Percentiles rank a stretch among this genome's conserved stretches.
Evolutionary conservation across 1,140 invertebrate species (phyloP).

Genomic region (Riptortus pedestris): DNA sequence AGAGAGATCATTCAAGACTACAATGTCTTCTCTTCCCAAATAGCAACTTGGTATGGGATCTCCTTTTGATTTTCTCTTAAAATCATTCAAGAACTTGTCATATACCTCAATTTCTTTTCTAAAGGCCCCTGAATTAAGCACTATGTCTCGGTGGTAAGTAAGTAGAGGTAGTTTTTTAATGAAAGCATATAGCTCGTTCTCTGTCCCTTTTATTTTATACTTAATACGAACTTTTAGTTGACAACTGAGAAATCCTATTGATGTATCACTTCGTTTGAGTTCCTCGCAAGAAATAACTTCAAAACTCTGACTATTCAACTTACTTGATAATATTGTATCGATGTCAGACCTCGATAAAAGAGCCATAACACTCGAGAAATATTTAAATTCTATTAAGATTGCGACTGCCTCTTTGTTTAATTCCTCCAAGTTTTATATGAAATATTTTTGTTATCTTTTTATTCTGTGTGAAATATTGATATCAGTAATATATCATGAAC

Average conservation of each 20-base stretch:
- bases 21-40: neutral
- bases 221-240: neutral
- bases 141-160: neutral
- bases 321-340: too few species aligned
- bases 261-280: neutral
- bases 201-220: neutral
- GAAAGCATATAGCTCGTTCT: neutral
- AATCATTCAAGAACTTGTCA: neutral
- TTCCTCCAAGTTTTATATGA: too few species aligned
- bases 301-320: neutral
- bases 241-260: neutral
- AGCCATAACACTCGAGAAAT: too few species aligned
- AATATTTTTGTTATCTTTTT: too few species aligned
- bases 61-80: neutral
- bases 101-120: neutral
- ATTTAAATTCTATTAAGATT: too few species aligned
- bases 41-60: conserved; percentile 4
- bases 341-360: too few species aligned
- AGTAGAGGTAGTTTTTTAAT: neutral
- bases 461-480: too few species aligned
- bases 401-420: too few species aligned
- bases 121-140: neutral
- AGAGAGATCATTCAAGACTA: conserved; percentile 10
- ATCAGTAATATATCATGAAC: too few species aligned
- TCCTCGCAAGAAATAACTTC: neutral